Evolutionary conservation across 2,797 vertebrate genomes (phyloP).

Genomic region (Eremophila alpestris): DNA sequence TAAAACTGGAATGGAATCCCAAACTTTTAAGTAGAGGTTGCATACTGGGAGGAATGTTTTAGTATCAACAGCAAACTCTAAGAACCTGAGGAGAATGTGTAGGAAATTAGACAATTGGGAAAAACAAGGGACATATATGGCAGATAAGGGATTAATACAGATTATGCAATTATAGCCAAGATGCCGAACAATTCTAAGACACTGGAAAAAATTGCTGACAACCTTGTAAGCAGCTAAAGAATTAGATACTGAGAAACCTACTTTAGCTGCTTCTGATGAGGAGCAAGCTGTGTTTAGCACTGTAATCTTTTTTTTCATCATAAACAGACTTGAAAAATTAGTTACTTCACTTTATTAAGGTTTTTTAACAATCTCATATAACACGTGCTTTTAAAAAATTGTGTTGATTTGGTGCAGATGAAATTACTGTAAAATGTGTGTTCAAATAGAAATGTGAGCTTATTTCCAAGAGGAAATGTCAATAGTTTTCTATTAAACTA

Average conservation of each 20-base stretch:
- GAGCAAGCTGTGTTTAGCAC: not conserved
- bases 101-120: not conserved
- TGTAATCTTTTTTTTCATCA: not conserved
- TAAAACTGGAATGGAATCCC: not conserved
- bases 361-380: not conserved
- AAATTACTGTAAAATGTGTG: not conserved
- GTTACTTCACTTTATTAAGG: not conserved
- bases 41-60: not conserved
- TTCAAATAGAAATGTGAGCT: not conserved
- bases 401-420: not conserved
- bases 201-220: not conserved
- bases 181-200: not conserved
- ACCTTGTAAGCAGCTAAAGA: not conserved
- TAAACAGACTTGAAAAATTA: not conserved
- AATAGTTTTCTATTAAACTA: not conserved
- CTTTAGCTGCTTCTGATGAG: not conserved
- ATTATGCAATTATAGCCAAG: not conserved
- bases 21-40: not conserved
- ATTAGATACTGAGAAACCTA: not conserved
- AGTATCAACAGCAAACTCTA: not conserved
- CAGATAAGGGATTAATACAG: not conserved
- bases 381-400: not conserved
- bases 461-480: not conserved
- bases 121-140: not conserved
- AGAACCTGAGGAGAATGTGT: not conserved